Evolutionary conservation across 2,888 invertebrate species (phyloP).

Genomic region (Drosophila diplacantha): DNA sequence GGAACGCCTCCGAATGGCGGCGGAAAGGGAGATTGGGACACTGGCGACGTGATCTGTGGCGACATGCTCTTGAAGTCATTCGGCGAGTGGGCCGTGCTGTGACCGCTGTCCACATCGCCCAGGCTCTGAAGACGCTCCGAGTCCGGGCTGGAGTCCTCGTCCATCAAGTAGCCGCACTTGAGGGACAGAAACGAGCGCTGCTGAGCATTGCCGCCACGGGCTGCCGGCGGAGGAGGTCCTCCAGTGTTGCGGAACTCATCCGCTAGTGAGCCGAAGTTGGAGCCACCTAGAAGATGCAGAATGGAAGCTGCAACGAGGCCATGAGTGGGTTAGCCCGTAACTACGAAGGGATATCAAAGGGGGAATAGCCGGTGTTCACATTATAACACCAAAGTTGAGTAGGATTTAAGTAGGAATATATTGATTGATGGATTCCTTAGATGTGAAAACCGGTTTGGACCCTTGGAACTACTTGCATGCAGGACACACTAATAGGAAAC

Average conservation of each 20-base stretch:
- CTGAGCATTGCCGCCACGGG: slow-evolving; percentile 59
- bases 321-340: slow-evolving; percentile 53
- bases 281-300: slow-evolving; percentile 79
- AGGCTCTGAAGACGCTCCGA: slow-evolving; percentile 88
- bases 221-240: slow-evolving; percentile 51
- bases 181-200: slow-evolving; percentile 82
- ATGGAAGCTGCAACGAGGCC: slow-evolving; percentile 81
- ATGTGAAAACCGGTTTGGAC: background rate
- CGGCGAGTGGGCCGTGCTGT: slow-evolving; percentile 94
- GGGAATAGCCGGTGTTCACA: background rate
- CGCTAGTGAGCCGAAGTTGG: slow-evolving; percentile 74
- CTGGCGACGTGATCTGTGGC: slow-evolving; percentile 82
- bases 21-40: slow-evolving; percentile 82
- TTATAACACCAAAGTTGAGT: no score
- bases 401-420: background rate
- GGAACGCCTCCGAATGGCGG: slow-evolving; percentile 86
- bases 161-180: slow-evolving; percentile 86
- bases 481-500: slow-evolving; percentile 1
- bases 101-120: slow-evolving; percentile 91
- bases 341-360: slow-evolving; percentile 45
- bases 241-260: slow-evolving; percentile 77
- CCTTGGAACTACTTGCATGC: slow-evolving; percentile 6
- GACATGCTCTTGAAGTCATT: slow-evolving; percentile 93
- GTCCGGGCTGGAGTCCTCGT: slow-evolving; percentile 91
- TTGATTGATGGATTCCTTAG: background rate